Conservation (phyloP, 1,140 invertebrate genomes). For the Sminthurinus signatus region DNA sequence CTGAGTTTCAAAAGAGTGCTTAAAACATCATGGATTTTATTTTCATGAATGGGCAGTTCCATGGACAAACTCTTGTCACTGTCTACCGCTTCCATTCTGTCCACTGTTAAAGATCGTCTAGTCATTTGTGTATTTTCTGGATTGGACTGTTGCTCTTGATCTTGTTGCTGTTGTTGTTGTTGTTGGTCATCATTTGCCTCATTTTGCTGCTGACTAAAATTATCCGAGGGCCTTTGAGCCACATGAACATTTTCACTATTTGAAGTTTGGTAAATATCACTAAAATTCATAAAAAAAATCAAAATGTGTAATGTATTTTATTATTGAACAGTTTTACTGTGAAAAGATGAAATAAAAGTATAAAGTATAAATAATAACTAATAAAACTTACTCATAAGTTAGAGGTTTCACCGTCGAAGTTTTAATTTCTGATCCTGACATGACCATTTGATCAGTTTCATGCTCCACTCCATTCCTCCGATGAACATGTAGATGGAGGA, state of each 20-base stretch:
- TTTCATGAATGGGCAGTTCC: conserved; percentile 38
- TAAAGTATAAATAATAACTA: too few relatives aligned
- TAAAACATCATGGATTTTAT: conserved; percentile 38
- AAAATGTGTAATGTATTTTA: too few relatives aligned
- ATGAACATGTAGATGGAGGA: conserved; percentile 39
- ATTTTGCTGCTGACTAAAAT: too few relatives aligned
- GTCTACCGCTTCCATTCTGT: background rate
- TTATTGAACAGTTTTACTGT: too few relatives aligned
- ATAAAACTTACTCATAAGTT: conserved; percentile 33
- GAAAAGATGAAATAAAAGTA: too few relatives aligned
- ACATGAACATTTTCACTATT: background rate
- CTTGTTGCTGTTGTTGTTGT: conserved; percentile 10
- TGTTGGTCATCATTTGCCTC: background rate
- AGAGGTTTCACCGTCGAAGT: conserved; percentile 34
- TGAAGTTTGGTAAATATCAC: background rate
- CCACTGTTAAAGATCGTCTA: too few relatives aligned
- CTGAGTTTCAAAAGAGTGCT: conserved; percentile 30
- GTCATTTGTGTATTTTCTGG: too few relatives aligned
- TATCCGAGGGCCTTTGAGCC: background rate
- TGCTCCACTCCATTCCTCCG: conserved; percentile 28
- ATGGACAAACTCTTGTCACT: conserved; percentile 38
- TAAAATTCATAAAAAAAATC: too few relatives aligned
- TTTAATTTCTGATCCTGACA: conserved; percentile 22
- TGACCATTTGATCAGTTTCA: conserved; percentile 9
- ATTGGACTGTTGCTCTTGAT: conserved; percentile 4